Percentiles rank a stretch among this genome's conserved stretches.
These are phyloP conservation scores for Tethya wilhelma DNA, from an alignment of 37 sponge, comb jelly and placozoan species.

Conservation along the genomic window DNA sequence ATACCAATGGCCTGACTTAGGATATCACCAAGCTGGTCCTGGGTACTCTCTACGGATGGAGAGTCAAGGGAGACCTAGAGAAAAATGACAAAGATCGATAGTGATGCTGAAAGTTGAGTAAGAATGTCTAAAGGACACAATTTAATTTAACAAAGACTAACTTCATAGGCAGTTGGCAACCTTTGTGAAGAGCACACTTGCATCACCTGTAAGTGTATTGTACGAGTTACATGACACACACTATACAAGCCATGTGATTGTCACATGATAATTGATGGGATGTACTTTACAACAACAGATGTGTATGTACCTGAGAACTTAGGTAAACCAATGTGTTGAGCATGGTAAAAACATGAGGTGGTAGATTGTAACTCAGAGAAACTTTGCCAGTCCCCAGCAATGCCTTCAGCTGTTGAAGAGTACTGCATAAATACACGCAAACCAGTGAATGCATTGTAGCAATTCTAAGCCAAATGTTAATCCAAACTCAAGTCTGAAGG, in stretches of 20 bases:
- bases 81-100: too few relatives aligned
- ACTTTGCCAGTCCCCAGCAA: constrained; percentile 1
- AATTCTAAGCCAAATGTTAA: too few relatives aligned
- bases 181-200: constrained; percentile 16
- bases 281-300: neutral
- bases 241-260: neutral
- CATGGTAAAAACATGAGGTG: constrained; percentile 39
- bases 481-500: too few relatives aligned
- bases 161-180: neutral
- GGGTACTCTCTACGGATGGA: neutral
- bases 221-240: constrained; percentile 5
- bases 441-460: too few relatives aligned
- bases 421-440: neutral
- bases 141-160: neutral
- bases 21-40: constrained; percentile 14
- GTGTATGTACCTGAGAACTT: neutral
- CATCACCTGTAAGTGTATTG: constrained; percentile 4
- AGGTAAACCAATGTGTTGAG: constrained; percentile 57
- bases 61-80: neutral
- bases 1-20: constrained; percentile 3
- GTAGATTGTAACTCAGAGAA: constrained; percentile 8
- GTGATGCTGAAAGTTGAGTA: neutral
- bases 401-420: neutral
- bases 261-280: neutral
- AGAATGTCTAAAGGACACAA: neutral